phyloP scores from a whole-genome alignment of 2,888 invertebrate species.

The Pelosia muscerda region DNA sequence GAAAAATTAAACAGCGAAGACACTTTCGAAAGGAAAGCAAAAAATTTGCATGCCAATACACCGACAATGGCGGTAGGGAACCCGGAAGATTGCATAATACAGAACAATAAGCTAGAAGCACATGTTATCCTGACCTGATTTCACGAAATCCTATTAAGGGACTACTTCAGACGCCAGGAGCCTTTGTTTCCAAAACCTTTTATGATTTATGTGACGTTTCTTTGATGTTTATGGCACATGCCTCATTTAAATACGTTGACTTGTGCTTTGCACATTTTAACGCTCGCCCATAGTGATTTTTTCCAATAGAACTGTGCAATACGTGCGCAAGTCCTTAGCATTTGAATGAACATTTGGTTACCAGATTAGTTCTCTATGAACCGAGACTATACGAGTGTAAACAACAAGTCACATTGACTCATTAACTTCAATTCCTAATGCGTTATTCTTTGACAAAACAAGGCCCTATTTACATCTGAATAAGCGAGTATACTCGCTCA shows the following conservation, averaged over 20 bases:
- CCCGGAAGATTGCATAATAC: conserved; percentile 84
- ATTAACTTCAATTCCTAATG: conserved; percentile 66
- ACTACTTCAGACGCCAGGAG: conserved; percentile 71
- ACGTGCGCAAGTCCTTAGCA: conserved; percentile 68
- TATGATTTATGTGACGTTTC: conserved; percentile 84
- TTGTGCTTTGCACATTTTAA: conserved; percentile 84
- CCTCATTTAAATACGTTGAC: conserved; percentile 82
- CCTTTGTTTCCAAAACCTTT: conserved; percentile 74
- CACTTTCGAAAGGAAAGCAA: conserved; percentile 59
- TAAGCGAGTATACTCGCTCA: conserved; percentile 42
- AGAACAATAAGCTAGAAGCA: conserved; percentile 73
- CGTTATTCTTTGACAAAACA: conserved; percentile 54
- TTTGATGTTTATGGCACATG: conserved; percentile 84
- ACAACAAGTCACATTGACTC: conserved; percentile 68
- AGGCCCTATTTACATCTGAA: conserved; percentile 62
- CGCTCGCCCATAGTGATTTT: conserved; percentile 73
- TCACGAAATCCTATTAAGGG: conserved; percentile 71
- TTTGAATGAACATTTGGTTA: conserved; percentile 85
- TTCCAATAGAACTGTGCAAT: conserved; percentile 70
- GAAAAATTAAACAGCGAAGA: conserved; percentile 52
- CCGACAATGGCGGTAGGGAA: conserved; percentile 67
- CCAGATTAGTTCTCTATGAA: conserved; percentile 83
- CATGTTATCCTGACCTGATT: conserved; percentile 86
- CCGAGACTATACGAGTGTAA: conserved; percentile 72
- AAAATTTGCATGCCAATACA: conserved; percentile 77